These are phyloP conservation scores for Pristionchus arcanus DNA, from an alignment of 2,888 invertebrate species.

Conservation along the genomic window DNA sequence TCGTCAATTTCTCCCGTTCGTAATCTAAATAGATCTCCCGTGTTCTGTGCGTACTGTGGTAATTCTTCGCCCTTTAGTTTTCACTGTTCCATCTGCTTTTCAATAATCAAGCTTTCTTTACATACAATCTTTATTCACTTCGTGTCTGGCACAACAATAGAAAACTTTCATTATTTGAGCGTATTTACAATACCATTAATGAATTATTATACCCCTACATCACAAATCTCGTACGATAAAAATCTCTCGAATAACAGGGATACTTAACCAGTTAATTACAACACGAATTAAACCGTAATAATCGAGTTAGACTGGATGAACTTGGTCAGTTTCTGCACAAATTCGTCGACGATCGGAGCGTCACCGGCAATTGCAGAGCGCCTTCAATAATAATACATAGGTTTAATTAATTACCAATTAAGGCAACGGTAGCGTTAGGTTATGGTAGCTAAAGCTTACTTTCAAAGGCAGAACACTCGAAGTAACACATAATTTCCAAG, in stretches of 20 bases:
- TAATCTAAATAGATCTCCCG: no score
- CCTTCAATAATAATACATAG: background rate
- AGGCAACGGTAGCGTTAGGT: no score
- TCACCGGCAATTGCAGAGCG: constrained; percentile 62
- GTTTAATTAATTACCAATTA: background rate
- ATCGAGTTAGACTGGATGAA: constrained; percentile 55
- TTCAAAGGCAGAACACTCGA: no score
- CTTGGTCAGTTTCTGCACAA: constrained; percentile 41
- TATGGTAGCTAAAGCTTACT: no score
- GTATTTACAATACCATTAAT: background rate
- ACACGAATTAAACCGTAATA: constrained; percentile 51
- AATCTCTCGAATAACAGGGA: background rate
- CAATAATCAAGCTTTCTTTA: background rate
- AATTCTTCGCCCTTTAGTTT: no score
- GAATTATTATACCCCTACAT: background rate
- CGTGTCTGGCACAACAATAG: background rate
- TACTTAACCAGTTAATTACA: background rate
- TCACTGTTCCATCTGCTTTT: no score
- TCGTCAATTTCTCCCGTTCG: no score
- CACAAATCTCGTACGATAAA: background rate
- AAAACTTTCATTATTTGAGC: background rate
- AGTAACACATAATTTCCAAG: no score
- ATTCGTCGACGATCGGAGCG: constrained; percentile 58
- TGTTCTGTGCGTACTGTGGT: no score
- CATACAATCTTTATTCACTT: background rate